phyloP scores from a whole-genome alignment of 2,888 invertebrate species.

The Anagyrus pseudococci region DNA sequence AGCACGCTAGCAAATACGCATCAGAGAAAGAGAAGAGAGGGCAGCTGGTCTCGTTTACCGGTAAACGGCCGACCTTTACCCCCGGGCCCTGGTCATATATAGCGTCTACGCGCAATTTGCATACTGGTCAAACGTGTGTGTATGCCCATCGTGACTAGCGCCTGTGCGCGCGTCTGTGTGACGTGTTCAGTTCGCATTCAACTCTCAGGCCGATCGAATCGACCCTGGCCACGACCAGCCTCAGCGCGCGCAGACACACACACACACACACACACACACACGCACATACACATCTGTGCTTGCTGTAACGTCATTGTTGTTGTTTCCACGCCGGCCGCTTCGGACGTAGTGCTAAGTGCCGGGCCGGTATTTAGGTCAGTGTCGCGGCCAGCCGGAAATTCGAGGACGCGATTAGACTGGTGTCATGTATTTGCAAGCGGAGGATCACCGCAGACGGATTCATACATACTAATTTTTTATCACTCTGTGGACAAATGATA shows the following conservation, averaged over 20 bases:
- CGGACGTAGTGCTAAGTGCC: too few species aligned
- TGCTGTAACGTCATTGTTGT: constrained; percentile 4
- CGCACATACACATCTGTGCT: too few species aligned
- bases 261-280: too few species aligned
- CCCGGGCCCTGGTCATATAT: constrained; percentile 16
- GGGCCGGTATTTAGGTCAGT: constrained; percentile 25
- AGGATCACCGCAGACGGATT: too few species aligned
- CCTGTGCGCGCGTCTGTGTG: constrained; percentile 3
- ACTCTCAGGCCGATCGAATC: constrained; percentile 26
- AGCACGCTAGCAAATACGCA: too few species aligned
- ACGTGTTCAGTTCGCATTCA: constrained; percentile 10
- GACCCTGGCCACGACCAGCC: too few species aligned
- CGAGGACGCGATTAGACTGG: too few species aligned
- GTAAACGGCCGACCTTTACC: constrained; percentile 31
- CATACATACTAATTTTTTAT: too few species aligned
- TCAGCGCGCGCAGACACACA: background rate
- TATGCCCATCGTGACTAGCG: background rate
- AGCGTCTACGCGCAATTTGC: constrained; percentile 45
- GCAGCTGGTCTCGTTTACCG: constrained; percentile 8
- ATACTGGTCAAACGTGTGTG: constrained; percentile 46
- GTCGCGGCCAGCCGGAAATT: constrained; percentile 4
- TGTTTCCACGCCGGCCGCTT: background rate
- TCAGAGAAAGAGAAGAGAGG: too few species aligned
- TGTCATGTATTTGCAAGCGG: too few species aligned
- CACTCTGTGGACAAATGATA: too few species aligned